Evolutionary conservation across 1,140 invertebrate genomes (phyloP).

Genomic region (Marisa cornuarietis): DNA sequence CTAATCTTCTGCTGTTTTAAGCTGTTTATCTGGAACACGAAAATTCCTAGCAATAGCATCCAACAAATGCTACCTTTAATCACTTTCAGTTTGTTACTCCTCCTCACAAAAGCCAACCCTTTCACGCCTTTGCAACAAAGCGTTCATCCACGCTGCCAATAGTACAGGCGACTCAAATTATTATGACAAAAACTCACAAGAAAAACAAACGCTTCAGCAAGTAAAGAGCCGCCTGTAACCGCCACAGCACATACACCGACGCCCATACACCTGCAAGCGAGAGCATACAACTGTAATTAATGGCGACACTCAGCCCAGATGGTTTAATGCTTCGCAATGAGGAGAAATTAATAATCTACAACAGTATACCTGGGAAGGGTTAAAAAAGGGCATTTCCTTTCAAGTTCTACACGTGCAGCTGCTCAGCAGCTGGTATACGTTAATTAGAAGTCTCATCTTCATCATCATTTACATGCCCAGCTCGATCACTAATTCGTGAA

Average conservation of each 20-base stretch:
- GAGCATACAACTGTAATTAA: neutral
- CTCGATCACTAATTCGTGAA: neutral
- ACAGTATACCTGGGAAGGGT: neutral
- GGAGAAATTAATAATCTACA: neutral
- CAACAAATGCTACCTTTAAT: too few species aligned
- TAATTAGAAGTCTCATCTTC: neutral
- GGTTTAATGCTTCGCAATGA: neutral
- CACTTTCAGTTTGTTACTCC: too few species aligned
- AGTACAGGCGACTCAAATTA: neutral
- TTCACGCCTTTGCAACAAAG: too few species aligned
- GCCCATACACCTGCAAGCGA: slow-evolving; percentile 42
- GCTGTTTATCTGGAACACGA: too few species aligned
- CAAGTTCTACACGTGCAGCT: neutral
- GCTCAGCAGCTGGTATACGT: too few species aligned
- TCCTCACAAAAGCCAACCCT: too few species aligned
- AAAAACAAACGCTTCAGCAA: slow-evolving; percentile 29
- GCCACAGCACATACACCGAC: slow-evolving; percentile 29
- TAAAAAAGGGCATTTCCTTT: neutral
- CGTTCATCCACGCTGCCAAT: too few species aligned
- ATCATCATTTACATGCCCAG: neutral
- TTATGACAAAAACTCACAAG: slow-evolving; percentile 11
- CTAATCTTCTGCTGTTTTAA: too few species aligned
- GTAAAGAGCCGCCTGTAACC: slow-evolving; percentile 24
- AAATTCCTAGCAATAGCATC: too few species aligned
- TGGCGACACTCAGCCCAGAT: neutral